A percentile compares a stretch with the other conserved stretches of the same genome.
Evolutionary conservation across 2,888 invertebrate species (phyloP).

Genomic region (Catocala fraxini): DNA sequence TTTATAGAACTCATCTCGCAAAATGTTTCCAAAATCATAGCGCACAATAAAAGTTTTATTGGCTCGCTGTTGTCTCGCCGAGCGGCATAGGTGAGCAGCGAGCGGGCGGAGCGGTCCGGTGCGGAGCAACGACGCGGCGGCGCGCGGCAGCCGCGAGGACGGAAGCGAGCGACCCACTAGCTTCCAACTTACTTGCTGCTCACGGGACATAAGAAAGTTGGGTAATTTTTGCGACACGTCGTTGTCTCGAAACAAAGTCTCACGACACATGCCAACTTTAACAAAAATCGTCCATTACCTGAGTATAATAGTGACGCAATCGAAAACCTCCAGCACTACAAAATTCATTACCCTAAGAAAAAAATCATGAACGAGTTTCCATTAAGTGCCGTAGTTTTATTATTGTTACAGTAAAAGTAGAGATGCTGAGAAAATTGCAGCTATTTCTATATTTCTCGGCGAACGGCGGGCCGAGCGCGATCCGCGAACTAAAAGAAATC

Average conservation of each 20-base stretch:
- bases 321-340: conserved; percentile 36
- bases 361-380: conserved; percentile 52
- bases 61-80: conserved; percentile 74
- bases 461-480: conserved; percentile 37
- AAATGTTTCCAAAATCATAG: conserved; percentile 83
- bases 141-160: conserved; percentile 45
- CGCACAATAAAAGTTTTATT: conserved; percentile 83
- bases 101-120: conserved; percentile 36
- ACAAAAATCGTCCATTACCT: conserved; percentile 29
- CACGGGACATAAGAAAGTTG: conserved; percentile 67
- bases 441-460: conserved; percentile 63
- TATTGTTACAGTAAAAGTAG: conserved; percentile 59
- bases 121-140: conserved; percentile 33
- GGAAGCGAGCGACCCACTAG: conserved; percentile 51
- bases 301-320: conserved; percentile 28
- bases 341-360: conserved; percentile 52
- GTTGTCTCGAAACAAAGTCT: conserved; percentile 55
- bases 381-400: conserved; percentile 51
- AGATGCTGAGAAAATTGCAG: conserved; percentile 58
- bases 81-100: conserved; percentile 33
- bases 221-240: conserved; percentile 74
- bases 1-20: conserved; percentile 81
- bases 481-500: conserved; percentile 63
- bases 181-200: conserved; percentile 57
- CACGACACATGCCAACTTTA: conserved; percentile 53